Base-by-base conservation (phyloP, 1,140 invertebrate genomes). In the Trichonephila inaurata region DNA sequence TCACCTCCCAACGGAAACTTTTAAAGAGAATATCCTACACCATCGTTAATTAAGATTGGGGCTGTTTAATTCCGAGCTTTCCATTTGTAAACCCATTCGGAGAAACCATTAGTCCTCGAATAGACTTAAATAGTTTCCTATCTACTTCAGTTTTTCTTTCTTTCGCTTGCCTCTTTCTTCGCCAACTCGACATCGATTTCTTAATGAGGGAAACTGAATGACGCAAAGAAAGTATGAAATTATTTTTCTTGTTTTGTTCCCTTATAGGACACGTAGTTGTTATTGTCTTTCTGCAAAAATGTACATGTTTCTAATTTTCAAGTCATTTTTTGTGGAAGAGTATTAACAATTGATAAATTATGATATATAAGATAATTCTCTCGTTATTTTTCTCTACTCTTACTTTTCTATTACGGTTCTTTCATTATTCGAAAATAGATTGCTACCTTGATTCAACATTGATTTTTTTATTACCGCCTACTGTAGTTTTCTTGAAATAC, bases 11-110 rank as follows among this genome's bases (percentile, higher is more conserved):
- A 58, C 24, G 72, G 83, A 92, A 82, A 92, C 64, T 86, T 92
- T 86, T 87, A 92, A 72, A 91, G 90, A 28, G 40, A 83, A 89
- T 82, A 66, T 61, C 81, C 61, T 64, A 21, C 77, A 66, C 64
- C 86, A 62, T 72, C 91, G 91, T 92, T 92, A 92, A 92, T 92
- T 92, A 92, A 86, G 83, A 92, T 92, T 87, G 91, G 91, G 64
- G 58, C 61, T 92, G 82, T 82, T 77, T 92, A 87, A 86, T 92
- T 92, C 83, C 83, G n/a, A 86, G 82, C 82, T 60, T 87, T 87
- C 62, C 91, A 92, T 92, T 92, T 90, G 89, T 82, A 77, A 82
- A 82, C 89, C 72, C 51, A 82, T 90, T 92, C 60, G 44, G 14
- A 83, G 77, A 44, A 51, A 60, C 28, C 81, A 81, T 91, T 91